Evolutionary conservation across 2,888 invertebrate genomes (phyloP), one percentile per base, ranked within the genome.

Genomic region (Drosophila stalkeri): DNA sequence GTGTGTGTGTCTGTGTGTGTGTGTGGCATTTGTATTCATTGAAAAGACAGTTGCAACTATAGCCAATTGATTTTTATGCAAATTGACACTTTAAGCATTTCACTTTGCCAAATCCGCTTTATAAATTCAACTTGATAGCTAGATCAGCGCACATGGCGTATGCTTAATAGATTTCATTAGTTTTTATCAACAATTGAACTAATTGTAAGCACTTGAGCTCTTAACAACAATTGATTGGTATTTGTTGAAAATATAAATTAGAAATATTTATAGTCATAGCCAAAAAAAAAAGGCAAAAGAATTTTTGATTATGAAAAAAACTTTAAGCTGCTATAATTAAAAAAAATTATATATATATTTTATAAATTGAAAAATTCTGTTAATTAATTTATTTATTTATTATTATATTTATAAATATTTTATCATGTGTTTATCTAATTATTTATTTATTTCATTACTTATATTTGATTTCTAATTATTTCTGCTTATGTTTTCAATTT

Each of bases 1-100:
- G 39, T 57, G 62, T 64, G 55, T 62, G 31, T 44, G 16, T 27
- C 31, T 64, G 35, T 64, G 41, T 66, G 49, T 61, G 59, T 65
- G 52, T 60, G 27, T 67, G 67, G 51, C 60, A 64, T 75, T 72
- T 69, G 80, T 66, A 69, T 75, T 87, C 85, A 83, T 85, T 85
- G 83, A 83, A 87, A 85, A 80, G 80, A 72, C 80, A 84, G 75
- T 81, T 57, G 62, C 72, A 33, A 72, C 52, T 66, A 61, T 65
- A 46, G 18, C 52, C 64, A 77, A 80, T 77, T 80, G 80, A 65
- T 67, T 80, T 80, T 70, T 49, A 77, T 72, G 61, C 57, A 75
- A 75, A 81, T 74, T 71, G 63, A 71, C 74, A 71, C 52, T 61
- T 59, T 56, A 65, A 72, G 47, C 56, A 62, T 72, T 70, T 61